These are phyloP conservation scores for Sialia sialis DNA, from an alignment of 2,113 vertebrate genomes.

Conservation along the genomic window DNA sequence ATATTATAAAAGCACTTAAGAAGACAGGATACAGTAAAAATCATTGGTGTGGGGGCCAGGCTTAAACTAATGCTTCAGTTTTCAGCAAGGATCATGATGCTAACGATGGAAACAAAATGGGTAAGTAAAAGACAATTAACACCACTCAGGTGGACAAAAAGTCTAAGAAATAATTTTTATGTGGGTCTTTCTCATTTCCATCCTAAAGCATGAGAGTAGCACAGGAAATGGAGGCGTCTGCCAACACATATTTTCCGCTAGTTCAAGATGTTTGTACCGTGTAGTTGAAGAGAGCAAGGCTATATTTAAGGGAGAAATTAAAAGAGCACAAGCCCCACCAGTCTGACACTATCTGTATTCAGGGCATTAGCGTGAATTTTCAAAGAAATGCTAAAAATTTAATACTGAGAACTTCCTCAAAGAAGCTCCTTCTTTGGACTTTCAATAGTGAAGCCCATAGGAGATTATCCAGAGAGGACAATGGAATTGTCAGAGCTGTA, in stretches of 20 bases:
- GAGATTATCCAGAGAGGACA: not conserved
- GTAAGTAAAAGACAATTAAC: not conserved
- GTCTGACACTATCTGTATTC: not conserved
- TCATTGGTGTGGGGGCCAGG: not conserved
- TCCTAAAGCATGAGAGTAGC: not conserved
- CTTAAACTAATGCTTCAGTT: not conserved
- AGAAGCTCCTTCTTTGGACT: not conserved
- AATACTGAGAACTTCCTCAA: not conserved
- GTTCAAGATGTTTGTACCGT: not conserved
- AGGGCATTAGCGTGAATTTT: not conserved
- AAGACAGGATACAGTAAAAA: not conserved
- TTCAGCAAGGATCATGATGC: not conserved
- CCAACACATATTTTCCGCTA: not conserved
- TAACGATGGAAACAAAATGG: not conserved
- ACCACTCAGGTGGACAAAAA: not conserved
- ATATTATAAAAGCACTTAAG: not conserved
- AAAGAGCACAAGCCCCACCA: not conserved
- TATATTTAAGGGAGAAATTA: not conserved
- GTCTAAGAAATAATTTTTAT: not conserved
- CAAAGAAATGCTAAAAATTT: not conserved
- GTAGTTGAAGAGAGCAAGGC: not conserved
- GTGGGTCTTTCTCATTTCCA: not conserved
- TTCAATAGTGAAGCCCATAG: not conserved
- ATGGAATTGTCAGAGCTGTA: not conserved
- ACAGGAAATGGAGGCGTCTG: not conserved